These are phyloP conservation scores for Rhamnusium bicolor DNA, from an alignment of 2,888 invertebrate genomes.

Conservation along the genomic window DNA sequence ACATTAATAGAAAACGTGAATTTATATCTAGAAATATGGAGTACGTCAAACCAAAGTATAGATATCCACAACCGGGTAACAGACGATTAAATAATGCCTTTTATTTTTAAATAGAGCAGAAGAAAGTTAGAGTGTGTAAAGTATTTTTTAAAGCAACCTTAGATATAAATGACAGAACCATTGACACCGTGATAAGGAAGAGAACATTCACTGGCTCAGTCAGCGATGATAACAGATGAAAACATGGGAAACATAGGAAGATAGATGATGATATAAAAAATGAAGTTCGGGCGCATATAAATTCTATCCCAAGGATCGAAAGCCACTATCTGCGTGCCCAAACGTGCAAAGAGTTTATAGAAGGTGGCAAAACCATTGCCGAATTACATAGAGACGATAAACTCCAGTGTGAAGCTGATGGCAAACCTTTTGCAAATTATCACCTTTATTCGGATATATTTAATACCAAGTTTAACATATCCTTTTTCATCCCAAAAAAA, in stretches of 20 bases:
- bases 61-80: neutral
- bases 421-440: slow-evolving; percentile 20
- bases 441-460: slow-evolving; percentile 34
- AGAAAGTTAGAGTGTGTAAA: neutral
- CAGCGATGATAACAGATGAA: slow-evolving; percentile 9
- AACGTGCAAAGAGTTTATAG: slow-evolving; percentile 28
- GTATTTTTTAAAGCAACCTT: slow-evolving; percentile 10
- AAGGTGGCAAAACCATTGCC: slow-evolving; percentile 20
- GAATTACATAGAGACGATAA: slow-evolving; percentile 18
- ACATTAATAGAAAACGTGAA: neutral
- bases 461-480: slow-evolving; percentile 21
- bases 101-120: neutral
- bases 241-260: slow-evolving; percentile 1
- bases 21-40: neutral
- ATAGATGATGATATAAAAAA: slow-evolving; percentile 14
- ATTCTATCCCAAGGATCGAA: slow-evolving; percentile 23
- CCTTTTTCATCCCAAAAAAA: slow-evolving; percentile 14
- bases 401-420: neutral
- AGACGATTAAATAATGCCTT: neutral
- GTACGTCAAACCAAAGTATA: neutral
- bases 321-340: slow-evolving; percentile 12
- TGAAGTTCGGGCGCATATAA: slow-evolving; percentile 20
- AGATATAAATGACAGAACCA: slow-evolving; percentile 11
- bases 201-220: neutral
- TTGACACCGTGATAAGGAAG: slow-evolving; percentile 11